Conservation (phyloP, 1,140 invertebrate species). For the Gerris buenoi region DNA sequence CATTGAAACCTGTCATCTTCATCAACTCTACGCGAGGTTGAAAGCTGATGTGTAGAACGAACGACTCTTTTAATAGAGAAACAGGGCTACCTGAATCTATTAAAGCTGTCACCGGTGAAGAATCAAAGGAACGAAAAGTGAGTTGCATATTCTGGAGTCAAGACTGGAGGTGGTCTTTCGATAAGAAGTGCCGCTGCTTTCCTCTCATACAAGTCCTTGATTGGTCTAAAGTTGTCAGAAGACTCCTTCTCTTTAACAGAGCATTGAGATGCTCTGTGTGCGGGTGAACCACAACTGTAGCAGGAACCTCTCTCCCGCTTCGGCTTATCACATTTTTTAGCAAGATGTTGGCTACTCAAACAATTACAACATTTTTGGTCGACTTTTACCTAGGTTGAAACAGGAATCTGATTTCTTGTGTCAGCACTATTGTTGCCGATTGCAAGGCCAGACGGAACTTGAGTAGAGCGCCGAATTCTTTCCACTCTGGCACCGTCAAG, state of each 20-base stretch:
- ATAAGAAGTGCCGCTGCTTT: not conserved
- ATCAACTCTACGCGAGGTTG: not conserved
- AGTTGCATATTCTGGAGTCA: not conserved
- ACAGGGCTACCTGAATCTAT: not conserved
- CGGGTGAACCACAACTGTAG: not conserved
- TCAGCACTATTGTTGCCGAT: too few species aligned
- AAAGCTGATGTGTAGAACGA: not conserved
- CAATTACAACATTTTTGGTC: not conserved
- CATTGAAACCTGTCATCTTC: not conserved
- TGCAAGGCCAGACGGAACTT: not conserved
- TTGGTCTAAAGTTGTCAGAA: constrained; percentile 4
- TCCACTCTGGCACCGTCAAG: not conserved
- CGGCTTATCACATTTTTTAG: not conserved
- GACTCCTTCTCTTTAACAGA: not conserved
- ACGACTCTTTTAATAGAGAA: not conserved
- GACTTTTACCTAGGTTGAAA: not conserved
- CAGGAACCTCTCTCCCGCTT: not conserved
- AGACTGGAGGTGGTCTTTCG: not conserved
- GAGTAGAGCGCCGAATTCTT: not conserved
- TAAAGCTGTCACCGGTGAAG: not conserved
- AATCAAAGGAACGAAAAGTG: not conserved
- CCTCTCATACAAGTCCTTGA: not conserved
- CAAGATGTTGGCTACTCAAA: not conserved
- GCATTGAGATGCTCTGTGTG: too few species aligned
- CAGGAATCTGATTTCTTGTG: not conserved